Evolutionary conservation across 2,888 invertebrate species (phyloP), one percentile per base, ranked within the genome.

Genomic region (Idaea dimidiata): DNA sequence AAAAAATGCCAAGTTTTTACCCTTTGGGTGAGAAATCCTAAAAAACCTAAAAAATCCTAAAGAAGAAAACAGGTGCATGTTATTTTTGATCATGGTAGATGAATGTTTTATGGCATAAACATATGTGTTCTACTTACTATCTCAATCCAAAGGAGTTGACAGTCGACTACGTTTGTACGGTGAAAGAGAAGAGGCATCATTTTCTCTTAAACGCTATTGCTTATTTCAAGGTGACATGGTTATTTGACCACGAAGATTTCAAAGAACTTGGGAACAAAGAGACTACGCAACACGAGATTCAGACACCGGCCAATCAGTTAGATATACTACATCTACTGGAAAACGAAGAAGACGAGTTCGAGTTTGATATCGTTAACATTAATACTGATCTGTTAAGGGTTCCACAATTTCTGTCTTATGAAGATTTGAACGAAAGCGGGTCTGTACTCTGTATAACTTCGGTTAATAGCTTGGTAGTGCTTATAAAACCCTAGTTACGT

Each of bases 331-430:
- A 81, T 7, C 70, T 89, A 1, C 69, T 90, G 16, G 81, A 85
- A 58, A 93, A 94, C 31, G 92, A 94, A 0, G 93, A 94, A 0
- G 80, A 93, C 0, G 89, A 95, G 53, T 84, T 94, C 59, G 93
- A 94, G 31, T 92, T 82, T 59, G 91, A 91, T 32, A 92, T 92
- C 31, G 71, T 91, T 8, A 92, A 92, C 64, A 91, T 92, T 55
- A 83, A 87, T 55, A 81, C 80, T 0, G 74, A 83, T 16, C 72
- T 85, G 53, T 62, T 91, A 66, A 76, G 80, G 62, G 77, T 88
- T 60, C 89, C 89, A 0, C 74, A 81, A 58, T 64, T 85, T 43
- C 69, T 90, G 17, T 75, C 77, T 1, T 80, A 78, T 57, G 80
- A 81, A 3, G 68, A 71, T 59, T 61, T 73, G 24, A 24, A 5